Evolutionary conservation across 2,113 vertebrate genomes (phyloP).

Genomic region (Pampusana beccarii): DNA sequence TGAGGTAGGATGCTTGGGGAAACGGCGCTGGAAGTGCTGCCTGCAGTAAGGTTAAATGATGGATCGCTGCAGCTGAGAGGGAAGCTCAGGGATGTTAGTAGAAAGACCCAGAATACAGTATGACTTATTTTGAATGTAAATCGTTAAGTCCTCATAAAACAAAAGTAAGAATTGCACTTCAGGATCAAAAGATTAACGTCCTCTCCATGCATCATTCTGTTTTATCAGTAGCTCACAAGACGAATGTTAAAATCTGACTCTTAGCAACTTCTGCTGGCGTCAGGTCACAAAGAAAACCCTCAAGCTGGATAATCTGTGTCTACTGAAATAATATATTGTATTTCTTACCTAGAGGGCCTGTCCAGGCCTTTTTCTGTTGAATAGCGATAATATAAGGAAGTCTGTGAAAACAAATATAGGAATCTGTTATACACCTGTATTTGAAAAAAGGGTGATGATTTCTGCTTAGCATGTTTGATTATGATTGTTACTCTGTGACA

Average conservation of each 20-base stretch:
- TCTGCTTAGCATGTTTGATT: neutral
- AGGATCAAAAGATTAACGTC: neutral
- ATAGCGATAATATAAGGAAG: constrained; percentile 83
- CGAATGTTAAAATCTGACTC: neutral
- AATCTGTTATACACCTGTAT: neutral
- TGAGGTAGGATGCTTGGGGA: neutral
- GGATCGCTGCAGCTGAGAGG: neutral
- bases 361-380: constrained; percentile 86
- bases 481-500: neutral
- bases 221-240: neutral
- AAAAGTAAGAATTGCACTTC: neutral
- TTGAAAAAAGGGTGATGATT: neutral
- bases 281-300: neutral
- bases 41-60: neutral
- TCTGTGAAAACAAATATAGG: constrained; percentile 80
- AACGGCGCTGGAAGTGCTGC: neutral
- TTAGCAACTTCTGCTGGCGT: neutral
- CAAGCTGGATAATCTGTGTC: neutral
- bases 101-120: neutral
- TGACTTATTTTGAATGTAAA: neutral
- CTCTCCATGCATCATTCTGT: neutral
- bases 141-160: neutral
- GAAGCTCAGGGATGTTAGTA: neutral
- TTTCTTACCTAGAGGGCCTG: constrained; percentile 88
- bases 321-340: neutral